Percentiles rank a stretch among this genome's conserved stretches.
These are phyloP conservation scores for Chondrilla cf. caribensis DNA, from an alignment of 37 sponge, comb jelly and placozoan genomes.

Conservation along the genomic window DNA sequence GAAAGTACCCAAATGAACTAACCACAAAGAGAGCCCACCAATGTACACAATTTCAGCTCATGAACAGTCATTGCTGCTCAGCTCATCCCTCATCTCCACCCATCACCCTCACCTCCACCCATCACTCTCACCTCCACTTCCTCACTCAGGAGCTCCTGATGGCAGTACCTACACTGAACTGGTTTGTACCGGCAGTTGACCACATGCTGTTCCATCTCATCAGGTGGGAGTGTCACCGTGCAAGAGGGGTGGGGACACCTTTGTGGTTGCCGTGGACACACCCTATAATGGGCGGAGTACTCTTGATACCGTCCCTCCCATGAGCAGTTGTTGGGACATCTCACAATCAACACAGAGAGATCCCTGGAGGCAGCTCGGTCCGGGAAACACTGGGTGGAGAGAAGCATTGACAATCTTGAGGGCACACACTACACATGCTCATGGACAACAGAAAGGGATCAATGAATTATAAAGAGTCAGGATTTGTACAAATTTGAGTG, in stretches of 20 bases:
- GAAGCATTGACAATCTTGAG: too few relatives aligned
- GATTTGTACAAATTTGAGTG: too few relatives aligned
- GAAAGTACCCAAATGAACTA: background rate
- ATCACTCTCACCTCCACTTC: background rate
- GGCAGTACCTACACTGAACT: background rate
- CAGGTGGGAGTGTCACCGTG: background rate
- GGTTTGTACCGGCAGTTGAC: background rate
- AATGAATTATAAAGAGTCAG: too few relatives aligned
- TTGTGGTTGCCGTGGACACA: background rate
- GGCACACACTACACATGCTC: too few relatives aligned
- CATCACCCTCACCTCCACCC: background rate
- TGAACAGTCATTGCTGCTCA: too few relatives aligned
- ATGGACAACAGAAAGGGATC: too few relatives aligned
- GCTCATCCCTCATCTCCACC: too few relatives aligned
- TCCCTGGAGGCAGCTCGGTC: constrained; percentile 21
- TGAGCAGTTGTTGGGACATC: constrained; percentile 18
- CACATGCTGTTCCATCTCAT: background rate
- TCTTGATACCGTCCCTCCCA: constrained; percentile 20
- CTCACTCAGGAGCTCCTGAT: background rate
- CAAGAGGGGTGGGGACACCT: background rate
- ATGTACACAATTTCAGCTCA: too few relatives aligned
- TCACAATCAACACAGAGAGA: background rate
- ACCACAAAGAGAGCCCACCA: too few relatives aligned
- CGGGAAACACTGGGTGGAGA: constrained; percentile 11
- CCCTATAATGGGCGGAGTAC: background rate